Evolutionary conservation across 2,113 vertebrate genomes (phyloP).

Genomic region (Mobula birostris): DNA sequence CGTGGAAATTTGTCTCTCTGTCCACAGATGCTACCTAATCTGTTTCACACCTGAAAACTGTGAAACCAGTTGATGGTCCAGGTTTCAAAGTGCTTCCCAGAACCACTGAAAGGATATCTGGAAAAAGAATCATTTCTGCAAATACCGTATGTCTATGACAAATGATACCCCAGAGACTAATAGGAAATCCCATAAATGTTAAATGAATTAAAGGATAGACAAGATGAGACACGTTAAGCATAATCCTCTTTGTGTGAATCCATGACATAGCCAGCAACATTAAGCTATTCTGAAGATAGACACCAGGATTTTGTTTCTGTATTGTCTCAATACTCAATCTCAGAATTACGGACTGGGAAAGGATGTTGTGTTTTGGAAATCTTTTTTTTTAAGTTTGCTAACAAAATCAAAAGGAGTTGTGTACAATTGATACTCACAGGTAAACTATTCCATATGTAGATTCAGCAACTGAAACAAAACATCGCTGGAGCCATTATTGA

Average conservation of each 20-base stretch:
- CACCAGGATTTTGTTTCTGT: background rate
- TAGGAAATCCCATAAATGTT: too few relatives aligned
- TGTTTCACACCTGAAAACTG: background rate
- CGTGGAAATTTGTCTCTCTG: too few relatives aligned
- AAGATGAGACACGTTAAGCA: background rate
- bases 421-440: constrained; percentile 25
- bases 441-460: constrained; percentile 31
- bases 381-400: background rate
- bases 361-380: constrained; percentile 29
- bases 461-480: constrained; percentile 19
- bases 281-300: background rate
- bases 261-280: background rate
- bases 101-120: too few relatives aligned
- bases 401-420: constrained; percentile 20
- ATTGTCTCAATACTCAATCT: background rate
- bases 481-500: constrained; percentile 5
- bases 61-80: background rate
- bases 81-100: background rate
- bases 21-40: too few relatives aligned
- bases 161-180: background rate
- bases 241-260: too few relatives aligned
- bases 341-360: constrained; percentile 10
- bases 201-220: background rate
- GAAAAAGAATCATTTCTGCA: background rate
- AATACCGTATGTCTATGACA: background rate